phyloP scores from a whole-genome alignment of 2,113 vertebrate species.

The Protobothrops flavoviridis region DNA sequence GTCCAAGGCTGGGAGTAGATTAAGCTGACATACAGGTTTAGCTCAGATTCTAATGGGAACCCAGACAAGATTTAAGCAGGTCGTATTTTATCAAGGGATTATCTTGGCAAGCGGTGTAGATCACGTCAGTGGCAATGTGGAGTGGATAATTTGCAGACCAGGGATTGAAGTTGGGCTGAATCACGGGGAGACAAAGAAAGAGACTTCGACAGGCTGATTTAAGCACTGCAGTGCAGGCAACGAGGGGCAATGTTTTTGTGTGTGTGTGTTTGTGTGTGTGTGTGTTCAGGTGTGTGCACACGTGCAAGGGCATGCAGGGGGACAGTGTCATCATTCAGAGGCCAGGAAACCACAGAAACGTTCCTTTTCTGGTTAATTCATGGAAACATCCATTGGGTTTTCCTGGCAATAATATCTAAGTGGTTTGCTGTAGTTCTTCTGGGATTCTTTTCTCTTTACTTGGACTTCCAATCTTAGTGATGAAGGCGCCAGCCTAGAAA shows the following conservation, averaged over 20 bases:
- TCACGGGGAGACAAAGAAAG: not conserved
- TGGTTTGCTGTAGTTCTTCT: too few species aligned
- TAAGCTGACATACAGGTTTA: slow-evolving; percentile 46
- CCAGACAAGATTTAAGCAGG: slow-evolving; percentile 53
- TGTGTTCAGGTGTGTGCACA: too few species aligned
- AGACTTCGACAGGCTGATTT: not conserved
- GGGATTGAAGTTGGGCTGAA: slow-evolving; percentile 22
- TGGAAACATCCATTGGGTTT: too few species aligned
- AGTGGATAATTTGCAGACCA: slow-evolving; percentile 34
- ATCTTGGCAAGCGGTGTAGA: slow-evolving; percentile 22
- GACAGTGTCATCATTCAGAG: rapidly evolving
- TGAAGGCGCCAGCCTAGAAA: too few species aligned
- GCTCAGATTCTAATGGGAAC: slow-evolving; percentile 23
- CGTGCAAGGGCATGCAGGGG: not conserved
- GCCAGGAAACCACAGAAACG: not conserved
- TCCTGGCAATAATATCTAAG: too few species aligned
- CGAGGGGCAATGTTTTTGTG: not conserved
- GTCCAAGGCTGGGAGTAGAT: slow-evolving; percentile 25
- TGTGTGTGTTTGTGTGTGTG: too few species aligned
- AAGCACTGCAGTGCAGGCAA: slow-evolving; percentile 27
- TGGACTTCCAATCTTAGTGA: too few species aligned
- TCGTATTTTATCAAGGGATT: not conserved
- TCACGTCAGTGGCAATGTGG: slow-evolving; percentile 31
- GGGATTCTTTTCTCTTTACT: too few species aligned
- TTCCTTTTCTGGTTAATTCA: too few species aligned